Evolutionary conservation across 2,113 vertebrate species (phyloP), one percentile per base, ranked within the genome.

Genomic region (Sinocyclocheilus anophthalmus): DNA sequence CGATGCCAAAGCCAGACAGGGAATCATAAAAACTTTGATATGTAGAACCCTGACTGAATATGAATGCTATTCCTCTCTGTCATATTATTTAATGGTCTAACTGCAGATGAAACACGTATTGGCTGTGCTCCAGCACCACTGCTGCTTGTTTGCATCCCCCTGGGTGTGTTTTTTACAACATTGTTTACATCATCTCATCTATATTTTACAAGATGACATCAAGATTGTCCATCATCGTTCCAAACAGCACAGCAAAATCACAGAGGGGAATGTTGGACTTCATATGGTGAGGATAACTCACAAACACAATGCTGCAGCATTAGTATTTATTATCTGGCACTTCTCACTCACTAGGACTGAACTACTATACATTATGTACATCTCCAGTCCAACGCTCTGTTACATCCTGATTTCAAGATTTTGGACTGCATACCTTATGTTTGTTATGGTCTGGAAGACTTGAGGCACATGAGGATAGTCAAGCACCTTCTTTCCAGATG

Each of bases 11-110:
- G 57, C n/a, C 61, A 79, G 80, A 79, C 82, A 77, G 50, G 22
- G 59, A 61, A 77, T 48, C 48, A 42, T 53, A 50, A 86, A 88
- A 79, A 76, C 50, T 2, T 69, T 84, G 18, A 84, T 75, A 50
- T 65, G 69, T 82, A 50, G 69, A 85, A 80, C 22, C 75, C 69
- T 65, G 65, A 61, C 59, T 73, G 76, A 86, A 80, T 80, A 57
- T 86, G 18, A 73, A 84, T 26, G 20, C 20, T 78, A 83, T 42
- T 83, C 65, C 18, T 70, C 63, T 69, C 42, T 55, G 81, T 70
- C 63, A 70, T 82, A 82, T 33, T 82, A 42, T 81, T 81, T 81
- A 82, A 53, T 82, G 5, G 63, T 37, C 18, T 70, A 30, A 69
- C 42, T 12, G 39, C 39, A 67, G 37, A 67, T 67, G 39, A 81